Evolutionary conservation across 2,113 vertebrate species (phyloP), one percentile per base, ranked within the genome.

Genomic region (Condylura cristata): DNA sequence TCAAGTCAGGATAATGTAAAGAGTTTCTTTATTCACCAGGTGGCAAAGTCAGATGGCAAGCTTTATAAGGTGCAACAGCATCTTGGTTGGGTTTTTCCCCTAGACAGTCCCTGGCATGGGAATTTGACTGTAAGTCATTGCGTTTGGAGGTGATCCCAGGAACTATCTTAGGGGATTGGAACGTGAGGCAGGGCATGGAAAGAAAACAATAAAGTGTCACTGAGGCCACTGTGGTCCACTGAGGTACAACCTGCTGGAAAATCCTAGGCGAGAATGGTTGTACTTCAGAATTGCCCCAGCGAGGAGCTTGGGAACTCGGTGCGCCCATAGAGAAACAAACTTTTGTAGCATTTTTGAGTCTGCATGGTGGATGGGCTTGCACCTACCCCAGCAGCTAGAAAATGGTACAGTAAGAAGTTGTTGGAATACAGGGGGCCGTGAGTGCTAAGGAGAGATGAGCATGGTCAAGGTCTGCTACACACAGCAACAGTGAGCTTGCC

Each of bases 91-190:
- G 41, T 17, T 96, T 91, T 80, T 17, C 34, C 60, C 41, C n/a
- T 0, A 53, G 68, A 80, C 39, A 10, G 53, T 20, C 16, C 13
- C 17, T 60, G 78, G 81, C 39, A 24, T 0, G 6, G 53, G 48
- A 32, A 44, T 46, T 34, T 85, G 89, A 91, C 32, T 0, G 39
- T 60, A 71, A 75, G 39, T 10, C 6, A 41, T 72, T 95, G 81
- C 48, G 56, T 88, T 90, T 93, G 92, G 94, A 95, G 39, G 46
- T 10, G 71, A 76, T 72, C 53, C 66, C 78, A 78, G 86, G 71
- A 87, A 83, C 70, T 70, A 86, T 44, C 88, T 90, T 14, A 65
- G 20, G 44, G 44, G 24, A 11, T 4, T 10, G 13, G 58, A n/a
- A 71, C n/a, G 11, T 63, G 80, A 86, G 68, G 65, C 14, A 32